phyloP scores from a whole-genome alignment of 2,888 invertebrate species.

The Lasioglossum oenotherae region DNA sequence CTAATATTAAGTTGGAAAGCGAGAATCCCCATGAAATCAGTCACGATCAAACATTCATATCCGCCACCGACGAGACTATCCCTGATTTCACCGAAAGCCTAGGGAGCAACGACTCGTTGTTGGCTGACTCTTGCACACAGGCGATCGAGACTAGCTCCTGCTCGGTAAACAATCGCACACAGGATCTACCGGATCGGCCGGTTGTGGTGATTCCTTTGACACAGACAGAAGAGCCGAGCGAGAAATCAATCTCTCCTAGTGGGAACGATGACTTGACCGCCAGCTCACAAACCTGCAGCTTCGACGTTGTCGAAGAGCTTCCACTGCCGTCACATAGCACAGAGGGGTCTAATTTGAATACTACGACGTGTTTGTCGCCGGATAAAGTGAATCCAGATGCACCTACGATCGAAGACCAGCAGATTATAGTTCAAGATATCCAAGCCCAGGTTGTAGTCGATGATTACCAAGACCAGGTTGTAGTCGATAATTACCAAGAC shows the following conservation, averaged over 20 bases:
- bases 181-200: slow-evolving; percentile 19
- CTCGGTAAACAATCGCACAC: neutral
- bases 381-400: neutral
- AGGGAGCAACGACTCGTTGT: neutral
- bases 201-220: neutral
- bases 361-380: slow-evolving; percentile 22
- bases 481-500: too few species aligned
- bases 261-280: slow-evolving; percentile 8
- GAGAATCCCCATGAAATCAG: slow-evolving; percentile 68
- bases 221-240: slow-evolving; percentile 13
- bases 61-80: slow-evolving; percentile 71
- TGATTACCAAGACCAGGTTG: too few species aligned
- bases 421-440: neutral
- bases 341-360: slow-evolving; percentile 30
- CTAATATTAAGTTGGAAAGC: slow-evolving; percentile 71
- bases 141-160: neutral
- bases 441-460: neutral
- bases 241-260: slow-evolving; percentile 1
- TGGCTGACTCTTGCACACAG: neutral
- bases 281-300: slow-evolving; percentile 1
- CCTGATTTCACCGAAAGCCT: slow-evolving; percentile 42
- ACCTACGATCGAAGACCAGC: neutral
- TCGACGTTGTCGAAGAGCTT: slow-evolving; percentile 12
- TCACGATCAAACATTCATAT: slow-evolving; percentile 76
- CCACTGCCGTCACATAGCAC: neutral